Base-by-base conservation (phyloP, 2,797 vertebrate genomes). In the Trichosurus vulpecula region DNA sequence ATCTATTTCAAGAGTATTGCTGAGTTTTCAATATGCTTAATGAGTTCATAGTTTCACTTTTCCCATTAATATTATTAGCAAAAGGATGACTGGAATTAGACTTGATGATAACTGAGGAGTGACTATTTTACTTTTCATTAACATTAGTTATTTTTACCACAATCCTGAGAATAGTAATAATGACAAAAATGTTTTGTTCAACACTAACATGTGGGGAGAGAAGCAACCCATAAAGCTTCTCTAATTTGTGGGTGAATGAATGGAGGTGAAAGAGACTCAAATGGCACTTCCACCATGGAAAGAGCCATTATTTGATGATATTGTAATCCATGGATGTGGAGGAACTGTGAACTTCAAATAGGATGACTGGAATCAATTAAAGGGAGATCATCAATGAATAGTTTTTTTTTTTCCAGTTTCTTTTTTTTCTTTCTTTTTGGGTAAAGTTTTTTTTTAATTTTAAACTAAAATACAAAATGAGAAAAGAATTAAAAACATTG, bases 11-110 rank as follows among this genome's bases (percentile, higher is more conserved):
- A 92, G 92, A 94, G 91, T 94, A 97, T 90, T 96, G 93, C 92
- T 96, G 91, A 96, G 55, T 96, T 97, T 97, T 97, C 94, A 96
- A 92, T 95, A 94, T 95, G 90, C 61, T 95, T 96, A 97, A 95
- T 97, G 91, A 52, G 93, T 94, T 97, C 53, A 66, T 95, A 51
- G 94, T 29, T 96, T 93, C 94, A 94, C 53, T 95, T 96, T 96
- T 55, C 6, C 91, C 92, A 96, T 94, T 96, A 95, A 97, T 96
- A 91, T 93, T 96, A 95, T 96, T 95, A 91, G n/a, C 57, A 61
- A 91, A 29, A 41, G 51, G 95, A 96, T 94, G 61, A 96, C 31
- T 95, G 91, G 93, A 97, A 92, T 97, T 93, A 93, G 56, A 54
- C n/a, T 96, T 94, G 89, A 93, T 93, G 95, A 91, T 95, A 90